Evolutionary conservation across 1,140 invertebrate species (phyloP).

Genomic region (Pygmarrhopalites habei): DNA sequence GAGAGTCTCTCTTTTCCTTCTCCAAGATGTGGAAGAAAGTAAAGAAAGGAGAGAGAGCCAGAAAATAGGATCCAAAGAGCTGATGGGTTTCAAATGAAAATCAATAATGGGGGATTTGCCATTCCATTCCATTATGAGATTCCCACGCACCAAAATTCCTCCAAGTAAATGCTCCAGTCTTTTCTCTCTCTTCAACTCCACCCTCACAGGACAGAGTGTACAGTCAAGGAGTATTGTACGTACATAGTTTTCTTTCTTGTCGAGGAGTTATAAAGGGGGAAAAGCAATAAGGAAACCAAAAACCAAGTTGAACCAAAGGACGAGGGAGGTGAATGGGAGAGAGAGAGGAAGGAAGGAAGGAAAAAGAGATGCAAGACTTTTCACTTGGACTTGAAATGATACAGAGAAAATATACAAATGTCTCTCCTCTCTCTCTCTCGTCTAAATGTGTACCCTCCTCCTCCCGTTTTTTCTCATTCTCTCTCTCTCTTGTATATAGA

Average conservation of each 20-base stretch:
- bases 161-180: not conserved
- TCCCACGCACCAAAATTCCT: constrained; percentile 12
- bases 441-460: too few species aligned
- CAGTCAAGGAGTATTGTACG: not conserved
- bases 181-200: too few species aligned
- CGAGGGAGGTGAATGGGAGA: constrained; percentile 1
- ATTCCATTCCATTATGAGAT: constrained; percentile 21
- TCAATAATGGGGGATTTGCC: constrained; percentile 20
- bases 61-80: constrained; percentile 2
- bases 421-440: constrained; percentile 4
- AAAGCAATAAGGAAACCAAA: constrained; percentile 1
- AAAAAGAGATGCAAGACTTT: constrained; percentile 9
- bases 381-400: too few species aligned
- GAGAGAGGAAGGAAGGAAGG: constrained; percentile 3
- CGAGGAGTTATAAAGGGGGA: not conserved
- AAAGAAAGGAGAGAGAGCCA: not conserved
- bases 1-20: too few species aligned
- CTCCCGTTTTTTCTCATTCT: too few species aligned
- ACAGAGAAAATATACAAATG: too few species aligned
- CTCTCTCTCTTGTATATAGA: too few species aligned
- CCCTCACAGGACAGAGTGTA: not conserved
- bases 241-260: not conserved
- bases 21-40: not conserved
- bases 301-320: constrained; percentile 14
- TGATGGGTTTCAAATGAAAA: constrained; percentile 21